Percentiles rank a stretch among this genome's conserved stretches.
phyloP scores from a whole-genome alignment of 2,797 vertebrate species.

The Lindbergichthys nudifrons region DNA sequence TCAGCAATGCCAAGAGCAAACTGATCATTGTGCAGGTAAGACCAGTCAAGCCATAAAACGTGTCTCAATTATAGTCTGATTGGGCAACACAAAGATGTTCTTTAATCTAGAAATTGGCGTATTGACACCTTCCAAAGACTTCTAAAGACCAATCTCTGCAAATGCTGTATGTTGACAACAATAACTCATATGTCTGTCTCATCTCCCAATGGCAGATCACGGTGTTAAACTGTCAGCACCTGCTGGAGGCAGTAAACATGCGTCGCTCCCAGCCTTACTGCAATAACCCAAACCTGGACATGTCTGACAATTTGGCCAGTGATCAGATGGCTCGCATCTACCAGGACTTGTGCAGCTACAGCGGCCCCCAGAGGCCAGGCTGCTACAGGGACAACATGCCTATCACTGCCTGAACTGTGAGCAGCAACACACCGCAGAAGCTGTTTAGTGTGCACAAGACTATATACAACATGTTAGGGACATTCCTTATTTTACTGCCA shows the following conservation, averaged over 20 bases:
- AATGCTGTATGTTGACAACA: background rate
- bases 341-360: constrained; percentile 91
- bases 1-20: constrained; percentile 87
- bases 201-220: constrained; percentile 75
- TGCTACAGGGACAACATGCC: constrained; percentile 88
- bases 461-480: constrained; percentile 22
- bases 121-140: background rate
- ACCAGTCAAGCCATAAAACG: background rate
- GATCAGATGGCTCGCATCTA: constrained; percentile 94
- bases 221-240: constrained; percentile 85
- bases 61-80: background rate
- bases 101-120: background rate
- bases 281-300: constrained; percentile 77
- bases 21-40: constrained; percentile 96
- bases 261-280: constrained; percentile 82
- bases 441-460: constrained; percentile 24
- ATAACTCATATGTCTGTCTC: background rate
- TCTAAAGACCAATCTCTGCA: background rate
- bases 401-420: constrained; percentile 82
- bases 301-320: constrained; percentile 83
- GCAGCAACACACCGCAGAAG: constrained; percentile 25
- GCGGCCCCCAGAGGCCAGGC: constrained; percentile 76
- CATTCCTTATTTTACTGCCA: constrained; percentile 15
- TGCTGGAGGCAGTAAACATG: constrained; percentile 86
- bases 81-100: background rate